phyloP scores from a whole-genome alignment of 1,140 invertebrate genomes.

The Propsilocerus akamusi region DNA sequence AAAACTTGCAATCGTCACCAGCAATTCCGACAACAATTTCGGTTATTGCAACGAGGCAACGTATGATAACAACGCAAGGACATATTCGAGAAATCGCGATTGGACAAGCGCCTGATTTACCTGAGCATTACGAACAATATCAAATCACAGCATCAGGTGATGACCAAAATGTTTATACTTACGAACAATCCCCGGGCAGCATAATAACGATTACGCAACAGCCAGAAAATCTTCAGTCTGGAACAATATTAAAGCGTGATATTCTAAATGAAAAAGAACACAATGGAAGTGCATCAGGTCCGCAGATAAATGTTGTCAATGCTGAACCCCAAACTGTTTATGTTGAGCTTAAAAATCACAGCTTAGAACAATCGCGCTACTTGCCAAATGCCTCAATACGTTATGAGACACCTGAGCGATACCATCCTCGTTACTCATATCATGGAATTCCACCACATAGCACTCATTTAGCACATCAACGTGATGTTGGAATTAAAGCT shows the following conservation, averaged over 20 bases:
- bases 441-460: background rate
- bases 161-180: slow-evolving; percentile 4
- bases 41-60: slow-evolving; percentile 4
- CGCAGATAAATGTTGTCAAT: background rate
- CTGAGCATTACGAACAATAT: background rate
- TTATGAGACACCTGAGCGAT: background rate
- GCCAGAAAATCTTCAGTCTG: background rate
- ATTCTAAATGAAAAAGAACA: background rate
- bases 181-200: background rate
- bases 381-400: background rate
- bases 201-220: background rate
- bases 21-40: slow-evolving; percentile 1
- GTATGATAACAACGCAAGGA: slow-evolving; percentile 6
- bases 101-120: background rate
- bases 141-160: slow-evolving; percentile 1
- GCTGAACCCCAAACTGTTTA: background rate
- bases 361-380: background rate
- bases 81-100: slow-evolving; percentile 1
- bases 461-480: background rate
- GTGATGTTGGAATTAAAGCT: background rate
- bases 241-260: background rate
- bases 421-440: background rate
- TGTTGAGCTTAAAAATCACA: background rate
- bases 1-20: slow-evolving; percentile 1
- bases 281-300: background rate